Conservation (phyloP, 2,888 invertebrate species). For the Dicycla oo region DNA sequence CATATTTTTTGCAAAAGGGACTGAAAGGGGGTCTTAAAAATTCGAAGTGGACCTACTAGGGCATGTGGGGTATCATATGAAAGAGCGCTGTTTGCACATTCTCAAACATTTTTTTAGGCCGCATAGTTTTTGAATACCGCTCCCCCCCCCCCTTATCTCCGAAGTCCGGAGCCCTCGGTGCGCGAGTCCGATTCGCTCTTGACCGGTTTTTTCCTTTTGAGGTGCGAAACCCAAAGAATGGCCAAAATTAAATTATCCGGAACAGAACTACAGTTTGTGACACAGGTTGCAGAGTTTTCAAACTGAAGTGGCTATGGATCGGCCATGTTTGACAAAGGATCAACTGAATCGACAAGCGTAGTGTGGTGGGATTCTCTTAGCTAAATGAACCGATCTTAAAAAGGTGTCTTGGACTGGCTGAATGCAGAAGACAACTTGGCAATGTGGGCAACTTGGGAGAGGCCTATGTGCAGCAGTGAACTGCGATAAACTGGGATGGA, state of each 20-base stretch:
- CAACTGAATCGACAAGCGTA: not conserved
- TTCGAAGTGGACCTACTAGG: too few species aligned
- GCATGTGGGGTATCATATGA: too few species aligned
- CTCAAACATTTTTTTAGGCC: too few species aligned
- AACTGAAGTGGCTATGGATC: not conserved
- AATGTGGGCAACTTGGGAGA: not conserved
- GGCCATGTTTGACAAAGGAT: not conserved
- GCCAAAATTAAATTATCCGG: not conserved
- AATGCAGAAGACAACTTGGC: not conserved
- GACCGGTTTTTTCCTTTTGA: too few species aligned
- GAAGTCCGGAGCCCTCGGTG: too few species aligned
- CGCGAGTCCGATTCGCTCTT: too few species aligned
- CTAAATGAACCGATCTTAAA: not conserved
- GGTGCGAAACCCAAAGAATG: too few species aligned
- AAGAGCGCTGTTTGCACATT: too few species aligned
- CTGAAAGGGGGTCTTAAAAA: too few species aligned
- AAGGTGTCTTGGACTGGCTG: not conserved
- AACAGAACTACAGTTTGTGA: not conserved
- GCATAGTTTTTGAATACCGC: too few species aligned
- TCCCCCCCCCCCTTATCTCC: too few species aligned
- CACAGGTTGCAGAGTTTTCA: not conserved
- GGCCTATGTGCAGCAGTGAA: not conserved
- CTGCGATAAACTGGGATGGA: not conserved
- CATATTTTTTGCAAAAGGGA: too few species aligned
- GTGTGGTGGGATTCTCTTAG: not conserved